A percentile compares a stretch with the other conserved stretches of the same genome.
Evolutionary conservation across 2,888 invertebrate genomes (phyloP).

Genomic region (Mesorhabditis spiculigera): DNA sequence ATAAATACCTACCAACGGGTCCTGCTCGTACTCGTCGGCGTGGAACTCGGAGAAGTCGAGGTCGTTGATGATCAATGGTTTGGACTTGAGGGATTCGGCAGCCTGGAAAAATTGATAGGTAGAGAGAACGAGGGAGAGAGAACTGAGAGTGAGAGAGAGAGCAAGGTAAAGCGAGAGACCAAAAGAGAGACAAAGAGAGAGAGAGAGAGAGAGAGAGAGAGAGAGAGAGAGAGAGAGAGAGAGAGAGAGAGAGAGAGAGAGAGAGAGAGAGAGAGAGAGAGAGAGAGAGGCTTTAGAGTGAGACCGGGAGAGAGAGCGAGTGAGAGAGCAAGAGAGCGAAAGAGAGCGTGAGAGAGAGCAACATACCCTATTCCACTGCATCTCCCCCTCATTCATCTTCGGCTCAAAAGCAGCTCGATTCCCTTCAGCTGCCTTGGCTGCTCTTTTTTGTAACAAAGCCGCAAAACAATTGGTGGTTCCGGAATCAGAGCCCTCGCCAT

Average conservation of each 20-base stretch:
- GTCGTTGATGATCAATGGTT: conserved; percentile 77
- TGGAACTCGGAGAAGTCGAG: conserved; percentile 91
- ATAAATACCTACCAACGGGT: conserved; percentile 25
- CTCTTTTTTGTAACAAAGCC: conserved; percentile 50
- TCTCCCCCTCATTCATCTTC: conserved; percentile 66
- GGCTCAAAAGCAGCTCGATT: conserved; percentile 33
- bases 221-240: no score
- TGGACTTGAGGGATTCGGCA: conserved; percentile 59
- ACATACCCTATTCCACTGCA: conserved; percentile 86
- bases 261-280: conserved; percentile 6
- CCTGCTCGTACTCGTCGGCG: conserved; percentile 76
- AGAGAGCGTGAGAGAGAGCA: not conserved
- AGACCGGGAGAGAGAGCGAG: no score
- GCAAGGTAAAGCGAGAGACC: no score
- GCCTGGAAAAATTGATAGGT: conserved; percentile 43
- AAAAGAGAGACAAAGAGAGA: no score
- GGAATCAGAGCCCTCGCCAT: conserved; percentile 24
- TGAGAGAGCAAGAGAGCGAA: no score
- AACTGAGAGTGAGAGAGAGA: no score
- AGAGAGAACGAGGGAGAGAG: no score
- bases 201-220: no score
- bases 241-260: not conserved
- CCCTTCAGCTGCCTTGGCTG: conserved; percentile 42
- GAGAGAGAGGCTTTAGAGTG: no score
- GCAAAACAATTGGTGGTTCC: conserved; percentile 35